A percentile compares a stretch with the other conserved stretches of the same genome.
Evolutionary conservation across 2,113 vertebrate species (phyloP).

Genomic region (Cheirogaleus medius): DNA sequence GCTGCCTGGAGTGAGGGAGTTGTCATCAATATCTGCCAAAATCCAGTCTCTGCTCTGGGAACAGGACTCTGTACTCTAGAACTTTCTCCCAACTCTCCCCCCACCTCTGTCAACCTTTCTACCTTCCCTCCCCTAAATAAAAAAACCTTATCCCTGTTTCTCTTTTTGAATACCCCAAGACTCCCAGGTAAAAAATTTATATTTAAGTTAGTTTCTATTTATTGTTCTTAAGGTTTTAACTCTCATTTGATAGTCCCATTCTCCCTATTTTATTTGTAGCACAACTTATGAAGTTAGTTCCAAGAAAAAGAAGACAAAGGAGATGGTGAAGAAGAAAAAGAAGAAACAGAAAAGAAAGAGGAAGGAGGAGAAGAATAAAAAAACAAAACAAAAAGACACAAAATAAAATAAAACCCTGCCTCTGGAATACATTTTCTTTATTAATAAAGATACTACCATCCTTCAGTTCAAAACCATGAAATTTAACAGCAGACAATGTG

Average conservation of each 20-base stretch:
- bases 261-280: not conserved
- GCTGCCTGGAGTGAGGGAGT: not conserved
- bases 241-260: not conserved
- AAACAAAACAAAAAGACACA: not conserved
- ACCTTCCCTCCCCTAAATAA: not conserved
- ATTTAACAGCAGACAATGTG: not conserved
- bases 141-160: not conserved
- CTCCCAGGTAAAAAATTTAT: not conserved
- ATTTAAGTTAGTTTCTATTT: not conserved
- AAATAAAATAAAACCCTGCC: not conserved
- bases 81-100: not conserved
- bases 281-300: not conserved
- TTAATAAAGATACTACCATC: not conserved
- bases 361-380: not conserved
- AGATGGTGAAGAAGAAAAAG: not conserved
- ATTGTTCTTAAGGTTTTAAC: conserved; percentile 43
- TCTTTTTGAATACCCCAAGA: not conserved
- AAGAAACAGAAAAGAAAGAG: not conserved
- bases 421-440: conserved; percentile 6
- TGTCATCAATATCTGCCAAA: not conserved
- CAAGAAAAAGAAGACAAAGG: not conserved
- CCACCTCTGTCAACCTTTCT: not conserved
- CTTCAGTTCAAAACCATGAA: conserved; percentile 22
- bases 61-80: not conserved
- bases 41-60: not conserved